Percentiles rank a stretch among this genome's conserved stretches.
Conservation (phyloP, 2,888 invertebrate genomes). For the Drosophila longiperda region DNA sequence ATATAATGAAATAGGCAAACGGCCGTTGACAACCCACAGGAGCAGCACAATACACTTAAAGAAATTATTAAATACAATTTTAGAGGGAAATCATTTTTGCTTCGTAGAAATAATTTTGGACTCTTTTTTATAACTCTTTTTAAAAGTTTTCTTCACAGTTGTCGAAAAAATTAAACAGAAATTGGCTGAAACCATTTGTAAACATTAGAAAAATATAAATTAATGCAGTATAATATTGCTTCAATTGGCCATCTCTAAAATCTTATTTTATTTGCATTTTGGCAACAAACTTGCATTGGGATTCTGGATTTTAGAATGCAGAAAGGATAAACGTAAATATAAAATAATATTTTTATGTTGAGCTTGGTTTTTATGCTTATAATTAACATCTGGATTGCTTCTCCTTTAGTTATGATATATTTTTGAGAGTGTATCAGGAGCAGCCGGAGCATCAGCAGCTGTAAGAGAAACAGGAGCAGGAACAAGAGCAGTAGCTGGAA, state of each 20-base stretch:
- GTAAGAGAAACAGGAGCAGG: background rate
- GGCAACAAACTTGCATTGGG: background rate
- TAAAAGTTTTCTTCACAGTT: no score
- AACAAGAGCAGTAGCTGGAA: constrained; percentile 59
- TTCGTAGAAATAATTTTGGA: background rate
- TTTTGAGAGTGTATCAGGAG: background rate
- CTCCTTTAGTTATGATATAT: background rate
- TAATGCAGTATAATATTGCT: background rate
- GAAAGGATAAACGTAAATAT: background rate
- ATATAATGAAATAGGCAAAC: constrained; percentile 73
- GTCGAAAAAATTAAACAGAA: background rate
- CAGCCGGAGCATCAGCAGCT: constrained; percentile 1
- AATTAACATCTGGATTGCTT: background rate
- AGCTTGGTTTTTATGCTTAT: background rate
- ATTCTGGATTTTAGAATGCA: background rate
- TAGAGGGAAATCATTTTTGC: background rate
- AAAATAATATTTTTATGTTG: background rate
- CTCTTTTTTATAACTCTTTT: background rate
- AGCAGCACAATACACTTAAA: constrained; percentile 1
- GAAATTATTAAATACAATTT: background rate
- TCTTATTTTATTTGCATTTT: no score
- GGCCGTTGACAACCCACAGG: constrained; percentile 61
- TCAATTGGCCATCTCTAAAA: background rate
- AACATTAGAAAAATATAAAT: background rate
- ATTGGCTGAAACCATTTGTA: background rate